Conservation (phyloP, 1,140 invertebrate genomes). For the Bilobella aurantiaca region DNA sequence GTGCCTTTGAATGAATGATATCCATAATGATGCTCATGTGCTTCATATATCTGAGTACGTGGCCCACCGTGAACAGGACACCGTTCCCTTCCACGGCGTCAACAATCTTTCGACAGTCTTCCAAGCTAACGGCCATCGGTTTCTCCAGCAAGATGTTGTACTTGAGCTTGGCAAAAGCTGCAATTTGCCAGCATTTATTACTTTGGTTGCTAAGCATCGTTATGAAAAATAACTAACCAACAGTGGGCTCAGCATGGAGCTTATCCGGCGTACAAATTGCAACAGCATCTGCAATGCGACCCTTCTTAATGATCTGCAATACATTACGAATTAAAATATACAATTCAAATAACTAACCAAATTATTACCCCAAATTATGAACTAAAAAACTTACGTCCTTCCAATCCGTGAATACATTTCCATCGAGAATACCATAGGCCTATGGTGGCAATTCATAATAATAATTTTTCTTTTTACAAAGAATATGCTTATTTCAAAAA, state of each 20-base stretch:
- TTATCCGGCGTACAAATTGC: conserved; percentile 42
- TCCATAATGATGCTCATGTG: conserved; percentile 20
- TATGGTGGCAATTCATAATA: not conserved
- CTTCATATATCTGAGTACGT: conserved; percentile 42
- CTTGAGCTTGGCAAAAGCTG: conserved; percentile 42
- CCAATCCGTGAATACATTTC: conserved; percentile 27
- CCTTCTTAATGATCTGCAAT: conserved; percentile 34
- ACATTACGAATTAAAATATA: conserved; percentile 35
- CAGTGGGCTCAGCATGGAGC: conserved; percentile 41
- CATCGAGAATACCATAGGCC: conserved; percentile 17
- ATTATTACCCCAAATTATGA: not conserved
- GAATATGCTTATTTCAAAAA: too few relatives aligned
- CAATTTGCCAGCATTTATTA: not conserved
- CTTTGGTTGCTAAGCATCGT: not conserved
- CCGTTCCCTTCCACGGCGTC: conserved; percentile 38
- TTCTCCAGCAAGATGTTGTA: conserved; percentile 47
- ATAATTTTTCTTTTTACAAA: not conserved
- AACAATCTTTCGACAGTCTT: conserved; percentile 43
- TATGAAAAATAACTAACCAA: conserved; percentile 30
- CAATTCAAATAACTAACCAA: not conserved
- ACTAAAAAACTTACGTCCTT: conserved; percentile 8
- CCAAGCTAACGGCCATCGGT: conserved; percentile 44
- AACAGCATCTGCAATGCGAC: conserved; percentile 42
- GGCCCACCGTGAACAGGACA: conserved; percentile 43
- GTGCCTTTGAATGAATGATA: conserved; percentile 20